Base-by-base conservation (phyloP, 2,888 invertebrate genomes). In the Balanococcus diminutus region DNA sequence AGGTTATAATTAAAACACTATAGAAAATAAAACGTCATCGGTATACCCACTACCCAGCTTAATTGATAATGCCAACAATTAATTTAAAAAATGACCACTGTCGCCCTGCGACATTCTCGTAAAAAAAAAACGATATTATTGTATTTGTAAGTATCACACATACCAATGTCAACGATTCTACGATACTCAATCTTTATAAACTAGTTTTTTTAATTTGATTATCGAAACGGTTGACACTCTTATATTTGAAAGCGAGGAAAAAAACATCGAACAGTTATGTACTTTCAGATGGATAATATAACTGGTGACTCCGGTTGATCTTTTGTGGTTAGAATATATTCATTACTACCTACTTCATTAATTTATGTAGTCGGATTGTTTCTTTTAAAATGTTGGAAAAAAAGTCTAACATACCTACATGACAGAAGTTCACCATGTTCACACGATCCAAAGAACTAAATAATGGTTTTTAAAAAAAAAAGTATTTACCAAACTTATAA, bases 361-460 rank as follows among this genome's bases (percentile, higher is more conserved):
- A 51, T 51, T 51, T 51, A 51, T 51, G 51, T 51, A 51, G 51
- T 51, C 51, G 51, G 51, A 51, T 51, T 51, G 51, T 51, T 51
- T 51, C 51, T 51, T 51, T 51, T 51, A 51, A 19, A 51, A 51
- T 51, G 51, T 19, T 51, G 42, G 16, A 42, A 42, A 36, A 42
- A 36, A 42, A 42, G 16, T 14, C 42, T 42, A 51, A 19, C 51
- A 51, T 51, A 51, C 51, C 51, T 51, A 19, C 19, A 51, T 51
- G 6, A 6, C 32, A n/a, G 39, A 79, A 79, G 79, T 32, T 79
- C 79, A 79, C 9, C 36, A 5, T 79, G 79, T 79, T 79, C 79
- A 79, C 79, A 79, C 79, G 39, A 79, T 79, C 32, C 36, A 32
- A 79, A 32, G 39, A 79, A 79, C 22, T 19, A 79, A n/a, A 79